These are phyloP conservation scores for Meliscaeva auricollis DNA, from an alignment of 2,888 invertebrate genomes.

Conservation along the genomic window DNA sequence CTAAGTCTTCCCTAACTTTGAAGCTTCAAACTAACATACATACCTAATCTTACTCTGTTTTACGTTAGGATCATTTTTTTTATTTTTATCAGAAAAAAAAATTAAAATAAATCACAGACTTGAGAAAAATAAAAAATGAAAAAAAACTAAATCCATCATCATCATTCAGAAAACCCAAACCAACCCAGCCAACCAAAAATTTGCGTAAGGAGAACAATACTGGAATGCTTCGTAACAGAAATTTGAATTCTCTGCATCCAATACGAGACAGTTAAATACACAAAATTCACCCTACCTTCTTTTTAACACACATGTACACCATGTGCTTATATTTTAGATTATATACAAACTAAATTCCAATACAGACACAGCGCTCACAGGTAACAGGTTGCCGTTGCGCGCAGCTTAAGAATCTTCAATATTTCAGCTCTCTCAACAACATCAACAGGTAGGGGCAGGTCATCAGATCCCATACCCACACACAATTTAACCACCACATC, in stretches of 20 bases:
- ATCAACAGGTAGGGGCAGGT: slow-evolving; percentile 69
- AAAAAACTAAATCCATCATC: neutral
- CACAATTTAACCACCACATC: neutral
- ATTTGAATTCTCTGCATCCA: slow-evolving; percentile 42
- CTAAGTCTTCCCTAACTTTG: too few relatives aligned
- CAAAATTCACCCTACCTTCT: slow-evolving; percentile 35
- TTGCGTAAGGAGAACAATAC: slow-evolving; percentile 52
- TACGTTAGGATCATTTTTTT: too few relatives aligned
- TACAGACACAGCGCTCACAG: neutral
- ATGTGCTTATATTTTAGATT: slow-evolving; percentile 8
- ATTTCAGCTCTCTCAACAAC: neutral
- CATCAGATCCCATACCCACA: slow-evolving; percentile 8
- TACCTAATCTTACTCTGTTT: too few relatives aligned
- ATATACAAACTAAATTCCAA: slow-evolving; percentile 12
- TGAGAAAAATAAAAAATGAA: neutral
- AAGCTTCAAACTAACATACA: too few relatives aligned
- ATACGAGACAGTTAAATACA: slow-evolving; percentile 41
- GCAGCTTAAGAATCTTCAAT: neutral
- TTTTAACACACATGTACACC: slow-evolving; percentile 33
- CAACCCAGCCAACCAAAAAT: slow-evolving; percentile 71
- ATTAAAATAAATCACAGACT: neutral
- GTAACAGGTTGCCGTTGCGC: slow-evolving; percentile 55
- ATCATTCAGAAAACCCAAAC: slow-evolving; percentile 8
- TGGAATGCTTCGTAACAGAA: slow-evolving; percentile 42
- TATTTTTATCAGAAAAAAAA: too few relatives aligned